These are phyloP conservation scores for Athalia rosae DNA, from an alignment of 2,888 invertebrate species.

Conservation along the genomic window DNA sequence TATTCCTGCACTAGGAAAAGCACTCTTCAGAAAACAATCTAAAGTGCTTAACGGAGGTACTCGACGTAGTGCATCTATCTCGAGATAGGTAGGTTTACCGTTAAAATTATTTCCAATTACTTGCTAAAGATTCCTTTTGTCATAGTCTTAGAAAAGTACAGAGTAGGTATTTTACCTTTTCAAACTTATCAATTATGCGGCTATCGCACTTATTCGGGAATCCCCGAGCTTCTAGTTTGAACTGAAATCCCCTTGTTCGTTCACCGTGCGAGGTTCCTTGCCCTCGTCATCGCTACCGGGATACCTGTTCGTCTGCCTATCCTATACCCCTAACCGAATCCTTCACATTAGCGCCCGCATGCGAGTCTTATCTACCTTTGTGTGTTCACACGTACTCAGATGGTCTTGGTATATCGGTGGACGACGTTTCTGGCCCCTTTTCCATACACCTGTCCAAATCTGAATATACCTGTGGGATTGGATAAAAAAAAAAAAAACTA, in stretches of 20 bases:
- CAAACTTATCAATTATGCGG: background rate
- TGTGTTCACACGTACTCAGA: background rate
- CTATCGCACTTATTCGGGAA: background rate
- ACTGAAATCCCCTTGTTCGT: slow-evolving; percentile 6
- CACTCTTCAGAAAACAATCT: slow-evolving; percentile 36
- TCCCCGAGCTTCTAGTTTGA: background rate
- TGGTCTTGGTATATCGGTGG: background rate
- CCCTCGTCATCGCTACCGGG: slow-evolving; percentile 48
- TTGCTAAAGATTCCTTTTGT: background rate
- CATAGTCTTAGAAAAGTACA: too few species aligned
- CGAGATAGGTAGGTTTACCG: background rate
- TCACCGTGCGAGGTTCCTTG: slow-evolving; percentile 47
- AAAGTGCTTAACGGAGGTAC: slow-evolving; percentile 16
- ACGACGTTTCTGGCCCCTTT: slow-evolving; percentile 17
- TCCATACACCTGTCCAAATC: slow-evolving; percentile 26
- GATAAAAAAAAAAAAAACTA: background rate
- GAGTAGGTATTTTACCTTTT: background rate
- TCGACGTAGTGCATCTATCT: slow-evolving; percentile 6
- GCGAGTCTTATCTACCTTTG: slow-evolving; percentile 4
- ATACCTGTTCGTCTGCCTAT: slow-evolving; percentile 44
- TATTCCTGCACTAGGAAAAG: slow-evolving; percentile 32
- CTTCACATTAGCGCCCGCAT: slow-evolving; percentile 48
- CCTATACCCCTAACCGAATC: slow-evolving; percentile 48
- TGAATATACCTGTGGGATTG: slow-evolving; percentile 28
- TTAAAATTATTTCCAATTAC: slow-evolving; percentile 20